Evolutionary conservation across 2,797 vertebrate genomes (phyloP), one percentile per base, ranked within the genome.

Genomic region (Thunnus albacares): DNA sequence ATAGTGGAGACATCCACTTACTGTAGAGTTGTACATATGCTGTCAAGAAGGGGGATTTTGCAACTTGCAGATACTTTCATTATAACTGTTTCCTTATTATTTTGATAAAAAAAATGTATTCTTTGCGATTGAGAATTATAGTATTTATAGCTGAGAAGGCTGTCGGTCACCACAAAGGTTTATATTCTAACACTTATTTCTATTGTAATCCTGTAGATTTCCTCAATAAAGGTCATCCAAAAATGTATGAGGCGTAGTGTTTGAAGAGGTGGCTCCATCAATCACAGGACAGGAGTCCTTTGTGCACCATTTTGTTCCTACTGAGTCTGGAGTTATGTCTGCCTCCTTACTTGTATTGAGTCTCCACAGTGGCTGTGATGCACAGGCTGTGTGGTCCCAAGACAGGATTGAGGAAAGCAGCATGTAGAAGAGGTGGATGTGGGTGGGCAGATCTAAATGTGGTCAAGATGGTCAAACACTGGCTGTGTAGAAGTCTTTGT

Each of bases 401-500:
- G 58, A 81, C 56, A 51, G 33, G 61, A 61, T 17, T 56, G 72
- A 79, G 51, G 67, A 24, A 70, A 59, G 35, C 69, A 65, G 22
- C 72, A 49, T 51, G 77, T 41, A 59, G 47, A 71, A 59, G 75
- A 59, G 57, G 56, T 55, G 72, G 30, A 57, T 60, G 74, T 89
- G 64, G 79, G 83, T 20, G 72, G 64, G 62, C 67, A 63, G 60
- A 64, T 59, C 71, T 55, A 76, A 86, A 85, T 76, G 69, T 79
- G 83, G 82, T 79, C 74, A 77, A 71, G 58, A 75, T 75, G 77
- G 18, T 41, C 68, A 60, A 74, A 69, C 56, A 24, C 11, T 2
- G 15, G 38, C 33, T 60, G 7, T 18, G 41, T 28, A 22, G 43
- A 77, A 58, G 65, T 81, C 51, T 85, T 74, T 67, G 62, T 81